Evolutionary conservation across 2,888 invertebrate genomes (phyloP).

Genomic region (Cosmopolites sordidus): DNA sequence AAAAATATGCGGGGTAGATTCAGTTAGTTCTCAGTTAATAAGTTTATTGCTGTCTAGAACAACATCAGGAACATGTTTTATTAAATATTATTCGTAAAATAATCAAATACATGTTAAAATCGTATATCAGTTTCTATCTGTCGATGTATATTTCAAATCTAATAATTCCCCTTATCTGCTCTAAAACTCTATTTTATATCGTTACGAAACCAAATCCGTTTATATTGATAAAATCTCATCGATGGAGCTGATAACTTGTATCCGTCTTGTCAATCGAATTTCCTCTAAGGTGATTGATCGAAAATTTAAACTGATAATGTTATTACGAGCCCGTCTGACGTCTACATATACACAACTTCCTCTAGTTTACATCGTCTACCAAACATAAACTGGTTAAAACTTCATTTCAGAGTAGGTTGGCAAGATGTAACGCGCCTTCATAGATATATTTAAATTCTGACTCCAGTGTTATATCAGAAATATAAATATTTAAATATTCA

Average conservation of each 20-base stretch:
- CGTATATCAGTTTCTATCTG: too few relatives aligned
- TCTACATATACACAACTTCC: background rate
- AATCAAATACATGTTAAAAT: too few relatives aligned
- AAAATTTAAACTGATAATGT: constrained; percentile 2
- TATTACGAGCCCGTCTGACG: background rate
- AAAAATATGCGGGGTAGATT: too few relatives aligned
- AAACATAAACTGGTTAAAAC: background rate
- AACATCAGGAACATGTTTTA: too few relatives aligned
- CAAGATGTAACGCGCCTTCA: too few relatives aligned
- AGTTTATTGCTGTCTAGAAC: too few relatives aligned
- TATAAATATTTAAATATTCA: too few relatives aligned
- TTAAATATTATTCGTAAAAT: too few relatives aligned
- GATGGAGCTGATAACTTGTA: constrained; percentile 6
- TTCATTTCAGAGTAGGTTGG: background rate
- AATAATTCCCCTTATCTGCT: background rate
- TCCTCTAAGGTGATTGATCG: background rate
- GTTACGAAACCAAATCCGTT: constrained; percentile 1
- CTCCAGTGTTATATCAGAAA: too few relatives aligned
- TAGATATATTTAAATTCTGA: too few relatives aligned
- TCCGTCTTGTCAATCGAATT: constrained; percentile 3
- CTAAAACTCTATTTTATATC: background rate
- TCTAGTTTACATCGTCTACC: background rate
- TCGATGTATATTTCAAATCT: too few relatives aligned
- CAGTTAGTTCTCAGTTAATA: too few relatives aligned
- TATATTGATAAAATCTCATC: constrained; percentile 7